Percentiles rank a stretch among this genome's conserved stretches.
Conservation (phyloP, 2,797 vertebrate genomes). For the Enoplosus armatus region DNA sequence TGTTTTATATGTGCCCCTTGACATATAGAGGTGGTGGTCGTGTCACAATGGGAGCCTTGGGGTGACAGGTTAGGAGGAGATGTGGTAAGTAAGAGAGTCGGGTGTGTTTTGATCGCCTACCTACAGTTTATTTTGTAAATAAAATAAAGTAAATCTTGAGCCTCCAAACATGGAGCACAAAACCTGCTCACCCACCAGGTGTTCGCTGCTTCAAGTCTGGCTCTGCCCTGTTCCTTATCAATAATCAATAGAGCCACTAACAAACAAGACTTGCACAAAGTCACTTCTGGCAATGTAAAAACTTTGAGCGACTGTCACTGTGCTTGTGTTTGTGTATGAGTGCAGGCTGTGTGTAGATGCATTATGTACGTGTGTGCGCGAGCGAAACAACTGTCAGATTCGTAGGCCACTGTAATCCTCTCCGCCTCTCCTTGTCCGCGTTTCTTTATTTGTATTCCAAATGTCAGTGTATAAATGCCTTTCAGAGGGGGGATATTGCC, state of each 20-base stretch:
- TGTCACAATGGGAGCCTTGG: background rate
- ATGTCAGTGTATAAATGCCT: slow-evolving; percentile 88
- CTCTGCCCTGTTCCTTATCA: background rate
- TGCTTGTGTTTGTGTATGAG: slow-evolving; percentile 47
- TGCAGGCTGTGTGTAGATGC: slow-evolving; percentile 26
- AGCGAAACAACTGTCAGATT: slow-evolving; percentile 81
- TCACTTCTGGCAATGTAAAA: slow-evolving; percentile 42
- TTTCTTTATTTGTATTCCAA: slow-evolving; percentile 90
- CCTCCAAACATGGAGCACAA: background rate
- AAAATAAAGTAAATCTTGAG: background rate
- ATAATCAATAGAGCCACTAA: slow-evolving; percentile 3
- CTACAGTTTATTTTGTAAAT: background rate
- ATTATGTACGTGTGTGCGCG: slow-evolving; percentile 44
- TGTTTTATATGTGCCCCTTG: slow-evolving; percentile 7
- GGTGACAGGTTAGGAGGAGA: background rate
- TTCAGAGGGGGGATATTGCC: slow-evolving; percentile 77
- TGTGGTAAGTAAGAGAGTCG: background rate
- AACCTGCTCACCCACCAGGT: background rate
- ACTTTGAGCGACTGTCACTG: slow-evolving; percentile 41
- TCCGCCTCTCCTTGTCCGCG: slow-evolving; percentile 81
- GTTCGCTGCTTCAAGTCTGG: slow-evolving; percentile 6
- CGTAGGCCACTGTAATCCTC: slow-evolving; percentile 82
- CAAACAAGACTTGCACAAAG: slow-evolving; percentile 40
- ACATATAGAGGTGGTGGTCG: slow-evolving; percentile 9
- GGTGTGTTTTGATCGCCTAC: background rate